Evolutionary conservation across 2,113 vertebrate species (phyloP).

Genomic region (Proteles cristata): DNA sequence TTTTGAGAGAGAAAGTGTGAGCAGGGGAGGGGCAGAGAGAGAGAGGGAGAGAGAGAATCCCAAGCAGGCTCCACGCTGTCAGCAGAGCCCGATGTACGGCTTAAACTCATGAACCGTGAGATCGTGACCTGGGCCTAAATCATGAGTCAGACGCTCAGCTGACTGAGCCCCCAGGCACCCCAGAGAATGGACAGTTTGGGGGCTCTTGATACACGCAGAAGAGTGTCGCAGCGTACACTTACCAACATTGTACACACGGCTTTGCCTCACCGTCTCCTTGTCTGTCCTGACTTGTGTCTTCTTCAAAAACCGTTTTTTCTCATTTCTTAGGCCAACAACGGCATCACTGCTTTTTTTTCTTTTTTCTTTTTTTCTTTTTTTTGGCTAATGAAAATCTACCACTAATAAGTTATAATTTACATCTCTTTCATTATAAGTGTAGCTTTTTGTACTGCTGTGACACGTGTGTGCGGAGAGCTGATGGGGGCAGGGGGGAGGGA

Average conservation of each 20-base stretch:
- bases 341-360: neutral
- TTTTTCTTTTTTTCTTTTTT: neutral
- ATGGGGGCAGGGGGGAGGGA: too few relatives aligned
- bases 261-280: neutral
- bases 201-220: neutral
- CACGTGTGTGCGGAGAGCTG: neutral
- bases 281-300: neutral
- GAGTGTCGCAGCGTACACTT: neutral
- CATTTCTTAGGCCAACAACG: neutral
- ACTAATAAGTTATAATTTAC: neutral
- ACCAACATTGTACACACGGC: fast-evolving
- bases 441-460: neutral
- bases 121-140: too few relatives aligned
- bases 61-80: too few relatives aligned
- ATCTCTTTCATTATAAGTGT: neutral
- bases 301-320: neutral
- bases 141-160: too few relatives aligned
- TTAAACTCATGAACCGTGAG: too few relatives aligned
- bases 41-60: too few relatives aligned
- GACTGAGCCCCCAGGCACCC: too few relatives aligned
- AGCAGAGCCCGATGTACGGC: too few relatives aligned
- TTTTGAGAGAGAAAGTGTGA: too few relatives aligned
- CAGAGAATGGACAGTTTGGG: neutral
- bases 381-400: neutral
- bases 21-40: too few relatives aligned